A percentile compares a stretch with the other conserved stretches of the same genome.
Conservation (phyloP, 2,797 vertebrate genomes). For the Scolopax rusticola region DNA sequence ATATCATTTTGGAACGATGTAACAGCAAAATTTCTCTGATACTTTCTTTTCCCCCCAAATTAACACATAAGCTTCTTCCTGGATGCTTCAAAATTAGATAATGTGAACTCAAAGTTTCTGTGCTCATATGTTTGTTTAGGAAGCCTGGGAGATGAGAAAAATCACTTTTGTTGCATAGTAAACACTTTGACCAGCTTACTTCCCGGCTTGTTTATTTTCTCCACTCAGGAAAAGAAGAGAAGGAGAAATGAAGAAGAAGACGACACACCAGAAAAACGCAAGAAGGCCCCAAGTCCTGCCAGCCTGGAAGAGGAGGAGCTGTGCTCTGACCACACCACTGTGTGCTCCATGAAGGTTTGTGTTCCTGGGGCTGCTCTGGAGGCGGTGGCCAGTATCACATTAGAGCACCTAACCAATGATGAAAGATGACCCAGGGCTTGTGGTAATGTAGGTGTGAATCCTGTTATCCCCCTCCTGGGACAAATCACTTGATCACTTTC, state of each 20-base stretch:
- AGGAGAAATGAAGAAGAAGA: slow-evolving; percentile 80
- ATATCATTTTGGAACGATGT: neutral
- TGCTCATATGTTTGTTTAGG: neutral
- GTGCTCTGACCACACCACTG: slow-evolving; percentile 78
- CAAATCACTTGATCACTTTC: neutral
- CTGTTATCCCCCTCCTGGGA: neutral
- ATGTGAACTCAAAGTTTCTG: neutral
- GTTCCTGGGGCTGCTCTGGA: neutral
- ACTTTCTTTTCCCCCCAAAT: neutral
- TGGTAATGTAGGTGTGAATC: neutral
- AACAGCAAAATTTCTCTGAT: neutral
- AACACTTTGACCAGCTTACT: neutral
- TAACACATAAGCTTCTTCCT: neutral
- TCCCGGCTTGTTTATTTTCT: neutral
- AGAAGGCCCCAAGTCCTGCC: slow-evolving; percentile 78
- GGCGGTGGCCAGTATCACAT: rapidly evolving
- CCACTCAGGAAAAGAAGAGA: slow-evolving; percentile 81
- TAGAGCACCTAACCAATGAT: neutral
- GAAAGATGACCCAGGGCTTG: neutral
- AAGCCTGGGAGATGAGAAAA: neutral
- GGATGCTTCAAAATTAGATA: neutral
- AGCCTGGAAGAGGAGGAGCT: slow-evolving; percentile 72
- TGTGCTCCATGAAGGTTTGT: slow-evolving; percentile 87
- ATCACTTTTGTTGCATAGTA: neutral
- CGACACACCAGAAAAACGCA: slow-evolving; percentile 76